Evolutionary conservation across 1,140 invertebrate genomes (phyloP), one percentile per base, ranked within the genome.

Genomic region (Anadara kagoshimensis): DNA sequence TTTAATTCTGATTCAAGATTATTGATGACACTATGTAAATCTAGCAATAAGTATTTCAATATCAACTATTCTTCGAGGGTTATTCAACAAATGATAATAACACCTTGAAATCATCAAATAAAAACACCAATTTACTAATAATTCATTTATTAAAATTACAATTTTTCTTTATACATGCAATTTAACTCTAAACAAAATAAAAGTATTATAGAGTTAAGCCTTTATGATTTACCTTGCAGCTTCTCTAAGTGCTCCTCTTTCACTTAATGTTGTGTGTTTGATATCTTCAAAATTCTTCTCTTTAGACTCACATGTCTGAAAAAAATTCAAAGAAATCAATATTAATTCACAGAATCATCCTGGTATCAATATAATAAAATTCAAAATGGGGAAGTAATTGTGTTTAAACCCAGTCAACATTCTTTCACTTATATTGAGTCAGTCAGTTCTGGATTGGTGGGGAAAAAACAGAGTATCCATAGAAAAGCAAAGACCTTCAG

Each of bases 241-340:
- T 90, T 99, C 98, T 73, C 91, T 93, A 18, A 99, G 86, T 0
- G 98, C 98, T 2, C 93, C 97, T 11, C 97, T 91, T 89, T 99
- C 98, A 81, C 96, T 97, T 54, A 99, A 83, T 0, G 98, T 99
- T 24, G 97, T 99, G 81, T 96, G 97, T 88, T 99, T 99, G 45
- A 99, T 95, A 83, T 99, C 98, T 76, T 97, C 94, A 88, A 99
- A 99, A 89, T 99, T 95, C 65, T 98, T 97, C 67, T 92, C 90
- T 63, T 97, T 88, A 3, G 92, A 87, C n/a, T 91, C 89, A 86
- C 94, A 95, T 29, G 85, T 90, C 95, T 96, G 88, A 69, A 64
- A 81, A 69, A 24, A 22, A 58, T 71, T 45, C 1, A 22, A 43
- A 36, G 22, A 68, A 24, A 12, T 45, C 59, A 63, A 43, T 20